Conservation (phyloP, 2,888 invertebrate genomes). For the Epistrophella euchroma region DNA sequence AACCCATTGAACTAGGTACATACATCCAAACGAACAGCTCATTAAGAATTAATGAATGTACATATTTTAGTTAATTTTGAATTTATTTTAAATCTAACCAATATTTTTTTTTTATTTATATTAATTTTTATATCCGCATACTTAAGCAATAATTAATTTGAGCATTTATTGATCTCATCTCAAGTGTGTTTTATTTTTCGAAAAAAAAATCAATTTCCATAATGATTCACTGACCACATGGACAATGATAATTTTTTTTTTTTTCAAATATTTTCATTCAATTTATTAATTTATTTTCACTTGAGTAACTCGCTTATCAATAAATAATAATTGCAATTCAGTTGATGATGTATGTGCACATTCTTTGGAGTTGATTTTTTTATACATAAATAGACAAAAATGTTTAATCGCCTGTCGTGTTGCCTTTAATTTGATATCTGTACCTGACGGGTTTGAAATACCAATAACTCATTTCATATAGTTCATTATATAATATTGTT, state of each 20-base stretch:
- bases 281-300: conserved; percentile 21
- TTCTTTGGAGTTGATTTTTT: neutral
- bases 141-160: too few species aligned
- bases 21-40: too few species aligned
- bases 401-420: conserved; percentile 23
- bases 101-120: too few species aligned
- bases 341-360: neutral
- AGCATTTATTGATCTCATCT: too few species aligned
- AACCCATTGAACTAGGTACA: too few species aligned
- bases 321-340: conserved; percentile 17
- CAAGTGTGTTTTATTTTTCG: too few species aligned
- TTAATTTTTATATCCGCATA: too few species aligned
- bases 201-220: too few species aligned
- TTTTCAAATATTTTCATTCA: neutral
- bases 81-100: too few species aligned
- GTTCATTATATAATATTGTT: neutral
- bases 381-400: conserved; percentile 13
- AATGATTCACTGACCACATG: neutral
- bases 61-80: too few species aligned
- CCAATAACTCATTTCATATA: neutral
- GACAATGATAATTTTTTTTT: neutral
- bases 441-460: neutral
- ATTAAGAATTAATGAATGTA: too few species aligned
- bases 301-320: conserved; percentile 27
- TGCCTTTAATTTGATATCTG: conserved; percentile 9